phyloP scores from a whole-genome alignment of 1,140 invertebrate species.

The Wiebesia pumilae region DNA sequence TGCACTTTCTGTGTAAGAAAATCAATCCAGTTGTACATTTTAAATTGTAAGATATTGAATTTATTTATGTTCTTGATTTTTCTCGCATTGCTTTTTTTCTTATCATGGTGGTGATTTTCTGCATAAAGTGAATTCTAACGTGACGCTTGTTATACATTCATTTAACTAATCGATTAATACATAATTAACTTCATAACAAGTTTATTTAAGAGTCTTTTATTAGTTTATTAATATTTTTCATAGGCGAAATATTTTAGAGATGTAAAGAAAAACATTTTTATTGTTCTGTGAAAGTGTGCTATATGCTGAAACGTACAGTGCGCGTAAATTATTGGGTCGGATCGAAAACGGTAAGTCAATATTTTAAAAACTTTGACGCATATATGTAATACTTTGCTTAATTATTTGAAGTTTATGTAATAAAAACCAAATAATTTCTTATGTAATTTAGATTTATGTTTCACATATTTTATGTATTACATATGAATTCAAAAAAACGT shows the following conservation, averaged over 20 bases:
- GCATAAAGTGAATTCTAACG: neutral
- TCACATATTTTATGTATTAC: neutral
- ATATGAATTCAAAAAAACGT: neutral
- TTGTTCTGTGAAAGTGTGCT: conserved; percentile 12
- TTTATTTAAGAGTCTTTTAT: conserved; percentile 25
- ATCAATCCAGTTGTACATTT: neutral
- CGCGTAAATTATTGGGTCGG: conserved; percentile 44
- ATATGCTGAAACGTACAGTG: conserved; percentile 53
- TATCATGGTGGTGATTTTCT: neutral
- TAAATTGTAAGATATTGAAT: neutral
- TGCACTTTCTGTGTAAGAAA: neutral
- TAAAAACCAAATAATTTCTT: neutral
- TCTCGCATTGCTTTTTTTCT: neutral
- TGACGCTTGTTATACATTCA: neutral
- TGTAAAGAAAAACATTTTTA: conserved; percentile 16
- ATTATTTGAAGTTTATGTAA: neutral
- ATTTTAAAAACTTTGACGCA: conserved; percentile 52
- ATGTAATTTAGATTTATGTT: neutral
- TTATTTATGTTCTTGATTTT: conserved; percentile 1
- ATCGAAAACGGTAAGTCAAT: conserved; percentile 44
- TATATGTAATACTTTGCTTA: conserved; percentile 33
- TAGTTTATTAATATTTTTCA: conserved; percentile 11
- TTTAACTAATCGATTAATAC: neutral
- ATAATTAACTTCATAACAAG: neutral
- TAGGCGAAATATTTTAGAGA: conserved; percentile 2